Base-by-base conservation (phyloP, 2,888 invertebrate genomes). In the Leptinotarsa peninsularis region DNA sequence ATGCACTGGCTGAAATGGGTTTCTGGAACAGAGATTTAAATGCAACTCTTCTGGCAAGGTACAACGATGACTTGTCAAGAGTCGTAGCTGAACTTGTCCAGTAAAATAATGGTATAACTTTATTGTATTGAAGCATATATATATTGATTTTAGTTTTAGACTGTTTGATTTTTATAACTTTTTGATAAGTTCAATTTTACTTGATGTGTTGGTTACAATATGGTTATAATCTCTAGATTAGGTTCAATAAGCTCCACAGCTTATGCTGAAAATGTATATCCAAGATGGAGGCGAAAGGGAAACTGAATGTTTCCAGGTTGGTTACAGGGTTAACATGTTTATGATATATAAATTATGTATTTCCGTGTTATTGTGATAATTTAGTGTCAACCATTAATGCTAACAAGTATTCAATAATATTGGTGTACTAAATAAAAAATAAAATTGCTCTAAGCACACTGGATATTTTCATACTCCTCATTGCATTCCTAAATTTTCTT, bases 1-100 rank as follows among this genome's bases (percentile, higher is more conserved):
- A 84, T 58, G 82, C 84, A n/a, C 81, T 89, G 56, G 81, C 84
- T 4, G 89, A 89, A 76, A 89, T 89, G 89, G 89, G 89, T 18
- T 89, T 89, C 79, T 83, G 82, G 80, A 85, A 89, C 78, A 81
- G 86, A 67, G 87, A 88, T 77, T 79, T 88, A 43, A 89, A 89
- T 81, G 86, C 87, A 5, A 87, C 88, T 14, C 82, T 89, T 15
- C 81, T 89, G 73, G 85, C 86, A 21, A 84, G 88, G 71, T 88
- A 87, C 81, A 85, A 88, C 76, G 88, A 89, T 80, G 89, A 89
- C 78, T 78, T 89, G 27, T 79, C 83, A 56, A 83, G 85, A 79
- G 89, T 89, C 27, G 86, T 89, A 54, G 84, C 86, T 17, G 89
- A 89, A 80, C 83, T 89, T 23, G 82, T 89, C 43, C 84, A 85